phyloP scores from a whole-genome alignment of 2,113 vertebrate species.

The Furnarius figulus region DNA sequence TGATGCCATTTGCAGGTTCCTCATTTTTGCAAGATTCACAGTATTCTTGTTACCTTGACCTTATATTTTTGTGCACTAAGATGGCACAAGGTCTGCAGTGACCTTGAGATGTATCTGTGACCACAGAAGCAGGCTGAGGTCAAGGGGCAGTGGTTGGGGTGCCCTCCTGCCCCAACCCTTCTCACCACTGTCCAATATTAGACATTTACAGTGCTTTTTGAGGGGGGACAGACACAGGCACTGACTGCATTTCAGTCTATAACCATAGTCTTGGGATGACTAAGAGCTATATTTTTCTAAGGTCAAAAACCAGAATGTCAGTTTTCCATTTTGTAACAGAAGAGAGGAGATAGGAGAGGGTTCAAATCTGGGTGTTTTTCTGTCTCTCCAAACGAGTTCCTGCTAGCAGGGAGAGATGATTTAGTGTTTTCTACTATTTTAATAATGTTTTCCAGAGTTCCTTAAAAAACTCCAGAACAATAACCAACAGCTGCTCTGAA shows the following conservation, averaged over 20 bases:
- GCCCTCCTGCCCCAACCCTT: fast-evolving
- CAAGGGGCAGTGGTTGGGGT: not conserved
- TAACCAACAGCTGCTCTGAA: not conserved
- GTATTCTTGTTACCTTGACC: not conserved
- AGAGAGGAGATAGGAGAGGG: not conserved
- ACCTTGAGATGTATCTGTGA: not conserved
- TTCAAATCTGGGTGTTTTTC: not conserved
- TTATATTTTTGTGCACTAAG: not conserved
- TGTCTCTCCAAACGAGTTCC: not conserved
- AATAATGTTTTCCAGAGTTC: not conserved
- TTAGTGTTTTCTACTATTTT: not conserved
- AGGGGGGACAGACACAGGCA: not conserved
- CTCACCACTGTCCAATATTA: not conserved
- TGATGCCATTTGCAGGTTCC: not conserved
- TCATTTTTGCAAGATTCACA: not conserved
- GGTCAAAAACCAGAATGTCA: not conserved
- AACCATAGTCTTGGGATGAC: not conserved
- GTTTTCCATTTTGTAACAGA: not conserved
- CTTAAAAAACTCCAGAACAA: not conserved
- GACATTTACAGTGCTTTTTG: not conserved
- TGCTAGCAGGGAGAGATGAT: not conserved
- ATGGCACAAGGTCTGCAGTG: not conserved
- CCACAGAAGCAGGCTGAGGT: not conserved
- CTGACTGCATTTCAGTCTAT: fast-evolving
- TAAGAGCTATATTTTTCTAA: not conserved